Base-by-base conservation (phyloP, 2,113 vertebrate species). In the Canis aureus region DNA sequence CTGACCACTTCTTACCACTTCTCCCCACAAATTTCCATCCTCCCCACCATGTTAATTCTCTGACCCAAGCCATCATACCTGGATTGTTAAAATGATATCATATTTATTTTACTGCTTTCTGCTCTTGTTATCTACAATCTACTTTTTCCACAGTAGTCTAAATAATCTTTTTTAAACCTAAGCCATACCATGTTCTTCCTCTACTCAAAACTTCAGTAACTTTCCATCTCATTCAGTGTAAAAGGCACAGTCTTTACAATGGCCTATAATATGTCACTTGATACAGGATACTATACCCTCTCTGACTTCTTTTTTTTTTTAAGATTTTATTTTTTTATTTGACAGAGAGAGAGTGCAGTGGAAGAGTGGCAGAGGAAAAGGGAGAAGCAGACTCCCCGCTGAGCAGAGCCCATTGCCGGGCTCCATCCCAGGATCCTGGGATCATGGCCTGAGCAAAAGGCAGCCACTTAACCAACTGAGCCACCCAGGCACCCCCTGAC, bases 221-320 rank as follows among this genome's bases (percentile, higher is more conserved):
- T 60, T 92, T 60, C 22, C 22, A 66, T 84, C 15, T 83, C 57
- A 64, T 83, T 90, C 49, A 90, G 59, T 66, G n/a, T 76, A 76
- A 95, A 90, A 95, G 59, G 67, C 59, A 76, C 86, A 80, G 79
- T 76, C 93, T 83, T 76, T 90, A 89, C 55, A 95, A 83, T 57
- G 71, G 49, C 25, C 59, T 59, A 25, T 15, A 83, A 78, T 49
- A 83, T 20, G 13, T 22, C 13, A n/a, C 20, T 55, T 49, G 10
- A 57, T 66, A 43, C 2, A 8, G 19, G 32, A 83, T 71, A 55
- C n/a, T 20, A 20, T 76, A 83, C 64, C 49, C 3, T 83, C 49
- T 83, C 6, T 20, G n/a, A 83, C 43, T 83, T 88, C 53, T 43
- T 23, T 62, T 62, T 62, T 43, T 43, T 43, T 43, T 43, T 7